Evolutionary conservation across 23 tunicate species (phyloP).

Genomic region (Trididemnum nubilum): DNA sequence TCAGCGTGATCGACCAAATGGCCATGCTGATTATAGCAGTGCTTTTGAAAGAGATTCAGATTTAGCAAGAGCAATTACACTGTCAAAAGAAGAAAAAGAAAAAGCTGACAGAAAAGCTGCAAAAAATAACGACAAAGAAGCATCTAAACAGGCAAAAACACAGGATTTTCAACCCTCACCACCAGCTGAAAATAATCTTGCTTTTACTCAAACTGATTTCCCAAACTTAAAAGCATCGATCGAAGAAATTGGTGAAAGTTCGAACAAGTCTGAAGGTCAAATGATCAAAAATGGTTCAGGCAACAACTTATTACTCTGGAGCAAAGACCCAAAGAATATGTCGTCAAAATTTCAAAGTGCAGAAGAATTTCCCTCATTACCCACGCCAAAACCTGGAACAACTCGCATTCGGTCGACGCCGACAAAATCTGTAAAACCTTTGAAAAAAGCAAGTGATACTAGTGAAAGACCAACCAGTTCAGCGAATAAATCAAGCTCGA

Average conservation of each 20-base stretch:
- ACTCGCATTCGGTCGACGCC: background rate
- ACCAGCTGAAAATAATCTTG: background rate
- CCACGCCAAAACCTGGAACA: background rate
- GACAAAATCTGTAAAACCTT: background rate
- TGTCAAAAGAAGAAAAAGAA: slow-evolving; percentile 42
- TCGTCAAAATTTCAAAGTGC: background rate
- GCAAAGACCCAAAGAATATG: background rate
- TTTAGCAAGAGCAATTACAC: slow-evolving; percentile 43
- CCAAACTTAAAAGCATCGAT: background rate
- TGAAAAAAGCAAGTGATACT: background rate
- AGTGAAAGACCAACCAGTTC: background rate
- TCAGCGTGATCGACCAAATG: background rate
- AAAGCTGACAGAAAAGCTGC: slow-evolving; percentile 9
- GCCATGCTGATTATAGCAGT: slow-evolving; percentile 7
- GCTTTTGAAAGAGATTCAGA: slow-evolving; percentile 68
- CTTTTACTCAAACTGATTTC: slow-evolving; percentile 10
- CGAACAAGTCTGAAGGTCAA: background rate
- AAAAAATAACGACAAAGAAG: slow-evolving; percentile 12
- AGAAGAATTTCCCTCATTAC: slow-evolving; percentile 47
- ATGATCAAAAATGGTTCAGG: background rate
- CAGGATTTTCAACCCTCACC: no score
- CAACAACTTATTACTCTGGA: background rate
- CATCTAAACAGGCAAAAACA: background rate
- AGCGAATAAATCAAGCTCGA: background rate
- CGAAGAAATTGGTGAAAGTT: background rate